Evolutionary conservation across 2,888 invertebrate species (phyloP), one percentile per base, ranked within the genome.

Genomic region (Formica aserva): DNA sequence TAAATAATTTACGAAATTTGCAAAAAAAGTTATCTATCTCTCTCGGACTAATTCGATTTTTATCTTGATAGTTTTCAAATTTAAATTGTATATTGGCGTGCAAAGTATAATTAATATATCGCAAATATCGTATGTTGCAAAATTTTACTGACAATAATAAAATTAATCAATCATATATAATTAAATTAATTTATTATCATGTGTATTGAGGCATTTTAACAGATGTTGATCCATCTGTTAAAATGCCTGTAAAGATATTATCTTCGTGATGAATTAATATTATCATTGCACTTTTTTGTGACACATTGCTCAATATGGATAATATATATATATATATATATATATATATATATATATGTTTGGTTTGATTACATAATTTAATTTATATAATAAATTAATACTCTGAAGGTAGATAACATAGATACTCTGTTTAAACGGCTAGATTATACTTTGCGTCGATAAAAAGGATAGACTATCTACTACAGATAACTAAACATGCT

Each of bases 381-480:
- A 63, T 71, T 22, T 57, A 38, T 2, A 5, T 8, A 9, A 18
- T 3, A 1, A 62, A 15, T 26, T 15, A 76, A 15, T 22, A 35
- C 8, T 6, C 22, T 13, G 9, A 2, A 76, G 0, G 15, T 65
- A 15, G 52, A 66, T 45, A 55, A 67, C 3, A 38, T 9, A 57
- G 38, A 13, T 0, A 66, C 13, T 1, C 38, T 55, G 9, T n/a
- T 29, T 29, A 77, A n/a, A 26, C 35, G 4, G 11, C 1, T 1
- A 18, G 3, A 75, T 52, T 74, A 60, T 1, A 57, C 11, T 26
- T 41, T 65, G 32, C 0, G 66, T 77, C 77, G 77, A 77, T 77
- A 77, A 77, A 32, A 11, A 57, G 55, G 55, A 67, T 9, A 63
- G 1, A 1, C 3, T 22, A 75, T 63, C 45, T 65, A 32, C 45